Conservation (phyloP, 2,113 vertebrate genomes). For the Charadrius vociferus region DNA sequence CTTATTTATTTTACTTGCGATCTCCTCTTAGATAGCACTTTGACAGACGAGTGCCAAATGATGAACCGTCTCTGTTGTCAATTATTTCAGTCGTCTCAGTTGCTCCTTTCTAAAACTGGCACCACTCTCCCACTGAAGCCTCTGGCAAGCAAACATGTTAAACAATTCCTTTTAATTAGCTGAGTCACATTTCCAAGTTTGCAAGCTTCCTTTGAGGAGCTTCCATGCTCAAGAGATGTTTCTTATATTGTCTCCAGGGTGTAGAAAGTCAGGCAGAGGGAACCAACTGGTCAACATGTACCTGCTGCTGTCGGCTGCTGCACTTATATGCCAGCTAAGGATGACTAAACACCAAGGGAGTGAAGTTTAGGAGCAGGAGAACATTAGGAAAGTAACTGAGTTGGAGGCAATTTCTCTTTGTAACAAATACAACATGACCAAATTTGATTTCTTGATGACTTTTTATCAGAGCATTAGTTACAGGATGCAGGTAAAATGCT, state of each 20-base stretch:
- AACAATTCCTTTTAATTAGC: not conserved
- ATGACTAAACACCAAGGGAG: not conserved
- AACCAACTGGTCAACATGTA: not conserved
- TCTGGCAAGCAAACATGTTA: not conserved
- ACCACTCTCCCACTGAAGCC: not conserved
- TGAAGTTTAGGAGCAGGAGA: not conserved
- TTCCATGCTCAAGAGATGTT: not conserved
- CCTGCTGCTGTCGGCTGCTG: not conserved
- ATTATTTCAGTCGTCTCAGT: not conserved
- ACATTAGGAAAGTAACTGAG: not conserved
- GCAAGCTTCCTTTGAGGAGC: not conserved
- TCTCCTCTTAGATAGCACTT: not conserved
- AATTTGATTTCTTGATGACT: not conserved
- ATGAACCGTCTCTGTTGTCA: not conserved
- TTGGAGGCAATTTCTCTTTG: not conserved
- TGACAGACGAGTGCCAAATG: not conserved
- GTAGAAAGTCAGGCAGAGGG: not conserved
- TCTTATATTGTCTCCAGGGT: accelerated
- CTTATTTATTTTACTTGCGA: not conserved
- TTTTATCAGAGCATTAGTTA: not conserved
- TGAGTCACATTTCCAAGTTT: not conserved
- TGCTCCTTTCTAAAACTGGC: not conserved
- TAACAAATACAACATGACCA: not conserved
- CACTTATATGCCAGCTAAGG: not conserved
- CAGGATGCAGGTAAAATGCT: not conserved